A percentile compares a stretch with the other conserved stretches of the same genome.
phyloP scores from a whole-genome alignment of 1,140 invertebrate genomes.

The Musca domestica region DNA sequence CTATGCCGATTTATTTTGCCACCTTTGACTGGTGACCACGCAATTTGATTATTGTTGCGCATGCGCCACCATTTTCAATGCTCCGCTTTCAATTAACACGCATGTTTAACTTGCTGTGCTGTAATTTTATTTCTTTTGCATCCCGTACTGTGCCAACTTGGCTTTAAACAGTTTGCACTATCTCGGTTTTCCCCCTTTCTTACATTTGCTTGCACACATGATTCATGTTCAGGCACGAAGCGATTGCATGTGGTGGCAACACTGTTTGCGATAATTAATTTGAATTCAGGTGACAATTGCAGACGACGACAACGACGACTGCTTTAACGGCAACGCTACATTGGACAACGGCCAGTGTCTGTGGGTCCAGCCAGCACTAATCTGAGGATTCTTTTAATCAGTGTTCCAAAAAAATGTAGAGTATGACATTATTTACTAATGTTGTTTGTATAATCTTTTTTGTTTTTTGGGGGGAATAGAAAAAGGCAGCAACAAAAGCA shows the following conservation, averaged over 20 bases:
- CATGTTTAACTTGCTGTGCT: constrained; percentile 20
- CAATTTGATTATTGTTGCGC: not conserved
- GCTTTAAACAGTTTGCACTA: not conserved
- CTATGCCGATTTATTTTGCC: not conserved
- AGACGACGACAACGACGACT: not conserved
- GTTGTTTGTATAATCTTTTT: not conserved
- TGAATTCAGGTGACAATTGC: constrained; percentile 20
- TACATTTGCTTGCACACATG: constrained; percentile 5
- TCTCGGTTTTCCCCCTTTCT: not conserved
- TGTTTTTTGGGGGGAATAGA: not conserved
- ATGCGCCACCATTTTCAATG: not conserved
- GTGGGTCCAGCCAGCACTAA: not conserved
- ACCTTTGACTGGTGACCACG: constrained; percentile 7
- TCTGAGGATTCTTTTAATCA: not conserved
- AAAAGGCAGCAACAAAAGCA: not conserved
- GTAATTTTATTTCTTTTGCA: not conserved
- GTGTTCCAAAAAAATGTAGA: not conserved
- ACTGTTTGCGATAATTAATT: constrained; percentile 22
- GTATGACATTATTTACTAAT: not conserved
- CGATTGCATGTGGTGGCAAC: constrained; percentile 21
- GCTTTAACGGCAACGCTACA: not conserved
- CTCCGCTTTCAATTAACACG: constrained; percentile 20
- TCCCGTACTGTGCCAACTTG: not conserved
- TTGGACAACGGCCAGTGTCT: not conserved
- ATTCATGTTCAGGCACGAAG: not conserved